These are phyloP conservation scores for Microtus oregoni DNA, from an alignment of 2,113 vertebrate species.

Conservation along the genomic window DNA sequence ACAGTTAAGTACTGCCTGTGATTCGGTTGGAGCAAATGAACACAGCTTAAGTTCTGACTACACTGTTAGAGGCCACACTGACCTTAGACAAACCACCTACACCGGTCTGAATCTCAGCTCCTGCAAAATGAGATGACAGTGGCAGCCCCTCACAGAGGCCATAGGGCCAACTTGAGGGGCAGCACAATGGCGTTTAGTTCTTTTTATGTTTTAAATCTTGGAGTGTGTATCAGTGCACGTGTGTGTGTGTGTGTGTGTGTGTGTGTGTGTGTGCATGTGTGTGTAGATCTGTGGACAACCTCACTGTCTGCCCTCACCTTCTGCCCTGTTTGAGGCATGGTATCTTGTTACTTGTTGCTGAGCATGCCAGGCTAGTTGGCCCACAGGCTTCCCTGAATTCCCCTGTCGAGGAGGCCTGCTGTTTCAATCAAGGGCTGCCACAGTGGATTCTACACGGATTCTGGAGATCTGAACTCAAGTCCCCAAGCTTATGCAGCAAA, in stretches of 20 bases:
- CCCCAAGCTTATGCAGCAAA: neutral
- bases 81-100: neutral
- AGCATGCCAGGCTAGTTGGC: neutral
- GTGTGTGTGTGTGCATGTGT: too few species aligned
- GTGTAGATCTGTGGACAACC: neutral
- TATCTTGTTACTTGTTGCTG: neutral
- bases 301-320: neutral
- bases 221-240: neutral
- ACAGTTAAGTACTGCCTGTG: neutral
- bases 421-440: neutral
- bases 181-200: neutral
- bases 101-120: neutral
- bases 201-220: neutral
- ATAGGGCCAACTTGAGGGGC: neutral
- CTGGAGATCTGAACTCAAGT: neutral
- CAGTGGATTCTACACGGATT: neutral
- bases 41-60: neutral
- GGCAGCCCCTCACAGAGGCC: neutral
- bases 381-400: too few species aligned
- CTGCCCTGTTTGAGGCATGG: too few species aligned
- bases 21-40: neutral
- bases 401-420: neutral
- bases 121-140: neutral
- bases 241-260: neutral
- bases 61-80: neutral